Evolutionary conservation across 2,888 invertebrate genomes (phyloP).

Genomic region (Brachyptera risi): DNA sequence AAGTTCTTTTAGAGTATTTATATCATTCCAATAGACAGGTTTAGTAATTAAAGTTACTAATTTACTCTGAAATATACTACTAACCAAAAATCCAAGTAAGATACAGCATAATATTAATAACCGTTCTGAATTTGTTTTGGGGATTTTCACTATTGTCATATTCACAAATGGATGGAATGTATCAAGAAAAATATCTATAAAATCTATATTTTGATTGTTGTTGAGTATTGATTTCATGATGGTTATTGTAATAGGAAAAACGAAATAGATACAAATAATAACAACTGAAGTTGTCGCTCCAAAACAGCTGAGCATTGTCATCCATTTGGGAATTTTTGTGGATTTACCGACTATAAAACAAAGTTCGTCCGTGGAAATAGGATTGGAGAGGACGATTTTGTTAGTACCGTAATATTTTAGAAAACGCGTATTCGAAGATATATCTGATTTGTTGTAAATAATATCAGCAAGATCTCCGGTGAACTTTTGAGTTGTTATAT

Average conservation of each 20-base stretch:
- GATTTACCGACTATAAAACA: slow-evolving; percentile 47
- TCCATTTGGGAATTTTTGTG: slow-evolving; percentile 44
- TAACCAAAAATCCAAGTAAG: slow-evolving; percentile 44
- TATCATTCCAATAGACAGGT: slow-evolving; percentile 46
- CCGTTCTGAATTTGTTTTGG: slow-evolving; percentile 43
- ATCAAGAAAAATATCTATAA: not conserved
- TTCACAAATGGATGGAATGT: not conserved
- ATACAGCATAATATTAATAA: slow-evolving; percentile 42
- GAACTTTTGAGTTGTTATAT: not conserved
- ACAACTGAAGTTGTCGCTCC: too few relatives aligned
- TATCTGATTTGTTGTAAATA: slow-evolving; percentile 40
- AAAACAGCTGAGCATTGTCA: slow-evolving; percentile 37
- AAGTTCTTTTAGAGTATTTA: slow-evolving; percentile 45
- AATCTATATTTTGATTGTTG: not conserved
- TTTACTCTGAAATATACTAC: slow-evolving; percentile 45
- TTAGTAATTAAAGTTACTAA: slow-evolving; percentile 46
- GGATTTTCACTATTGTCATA: slow-evolving; percentile 28
- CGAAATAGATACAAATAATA: too few relatives aligned
- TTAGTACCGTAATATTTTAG: slow-evolving; percentile 41
- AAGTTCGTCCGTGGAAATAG: slow-evolving; percentile 43
- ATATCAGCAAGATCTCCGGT: slow-evolving; percentile 43
- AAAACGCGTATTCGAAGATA: slow-evolving; percentile 46
- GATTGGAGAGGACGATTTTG: slow-evolving; percentile 42
- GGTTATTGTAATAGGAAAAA: too few relatives aligned
- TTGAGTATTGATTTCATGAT: not conserved